Base-by-base conservation (phyloP, 2,797 vertebrate species). In the Calcarius lapponicus region DNA sequence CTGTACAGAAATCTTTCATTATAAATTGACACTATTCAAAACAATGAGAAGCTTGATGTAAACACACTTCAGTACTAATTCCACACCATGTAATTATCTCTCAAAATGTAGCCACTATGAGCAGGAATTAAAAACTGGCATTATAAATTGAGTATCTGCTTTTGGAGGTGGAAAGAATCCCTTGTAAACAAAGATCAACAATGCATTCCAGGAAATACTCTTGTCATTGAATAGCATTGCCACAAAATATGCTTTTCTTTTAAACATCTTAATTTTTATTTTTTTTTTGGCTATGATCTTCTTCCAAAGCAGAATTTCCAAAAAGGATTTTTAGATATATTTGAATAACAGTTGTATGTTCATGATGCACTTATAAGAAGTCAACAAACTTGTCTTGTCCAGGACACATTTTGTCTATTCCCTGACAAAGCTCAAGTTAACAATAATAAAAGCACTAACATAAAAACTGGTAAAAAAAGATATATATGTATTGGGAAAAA, bases 31-130 rank as follows among this genome's bases (percentile, higher is more conserved):
- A 31, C 64, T 93, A 57, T 75, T 92, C 67, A 93, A 94, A 97
- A 91, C 65, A 93, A 86, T 71, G 51, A 91, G n/a, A 95, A 93
- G 54, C 47, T 58, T 92, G 79, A 45, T 48, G 65, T 93, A 95
- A 95, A 90, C 71, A 96, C 32, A 87, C n/a, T 96, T 95, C 53
- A 86, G 42, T 86, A 90, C 60, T 86, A 91, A 69, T 92, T 94
- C 65, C 32, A 71, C 50, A 92, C 74, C 45, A 62, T 67, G 47
- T 64, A 96, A 95, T 95, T 95, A 93, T 88, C 54, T 64, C 67
- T 82, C 71, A 84, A 60, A 79, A 72, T 86, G 48, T 73, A 92
- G 81, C 83, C 34, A 93, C 48, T 91, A 90, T 90, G 64, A 92
- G 51, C 40, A 86, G 80, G 67, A 95, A 93, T 79, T 92, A 80